A percentile compares a stretch with the other conserved stretches of the same genome.
phyloP scores from a whole-genome alignment of 2,888 invertebrate genomes.

The Tillus elongatus region DNA sequence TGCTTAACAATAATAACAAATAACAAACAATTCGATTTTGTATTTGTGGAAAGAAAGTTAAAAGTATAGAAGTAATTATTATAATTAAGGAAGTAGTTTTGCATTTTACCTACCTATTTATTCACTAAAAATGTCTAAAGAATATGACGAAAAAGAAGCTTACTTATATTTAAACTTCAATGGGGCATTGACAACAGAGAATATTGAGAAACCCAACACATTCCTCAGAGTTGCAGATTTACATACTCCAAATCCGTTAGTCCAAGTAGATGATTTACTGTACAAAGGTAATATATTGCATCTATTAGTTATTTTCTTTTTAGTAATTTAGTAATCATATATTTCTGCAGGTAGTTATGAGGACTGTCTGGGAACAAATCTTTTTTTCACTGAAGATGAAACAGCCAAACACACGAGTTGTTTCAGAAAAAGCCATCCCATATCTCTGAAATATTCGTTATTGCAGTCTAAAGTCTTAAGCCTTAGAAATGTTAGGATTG shows the following conservation, averaged over 20 bases:
- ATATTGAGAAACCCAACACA: conserved; percentile 30
- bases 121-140: too few relatives aligned
- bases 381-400: conserved; percentile 61
- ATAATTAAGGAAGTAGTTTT: too few relatives aligned
- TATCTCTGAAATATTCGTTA: conserved; percentile 51
- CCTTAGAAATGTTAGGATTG: too few relatives aligned
- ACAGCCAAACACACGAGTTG: conserved; percentile 30
- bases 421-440: conserved; percentile 37
- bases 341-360: conserved; percentile 55
- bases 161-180: conserved; percentile 34
- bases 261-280: conserved; percentile 36
- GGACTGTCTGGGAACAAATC: conserved; percentile 59
- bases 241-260: conserved; percentile 29
- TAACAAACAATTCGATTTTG: too few relatives aligned
- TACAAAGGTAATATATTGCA: conserved; percentile 37
- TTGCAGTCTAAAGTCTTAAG: conserved; percentile 62
- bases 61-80: too few relatives aligned
- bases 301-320: too few relatives aligned
- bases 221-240: conserved; percentile 35
- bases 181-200: conserved; percentile 29
- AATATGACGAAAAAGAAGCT: conserved; percentile 18
- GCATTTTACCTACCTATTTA: too few relatives aligned
- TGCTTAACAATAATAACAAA: too few relatives aligned
- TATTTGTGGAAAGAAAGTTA: too few relatives aligned
- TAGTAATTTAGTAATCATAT: not conserved